Evolutionary conservation across 64 coral and sea anemone species (phyloP), one percentile per base, ranked within the genome.

Genomic region (Astreopora myriophthalma): DNA sequence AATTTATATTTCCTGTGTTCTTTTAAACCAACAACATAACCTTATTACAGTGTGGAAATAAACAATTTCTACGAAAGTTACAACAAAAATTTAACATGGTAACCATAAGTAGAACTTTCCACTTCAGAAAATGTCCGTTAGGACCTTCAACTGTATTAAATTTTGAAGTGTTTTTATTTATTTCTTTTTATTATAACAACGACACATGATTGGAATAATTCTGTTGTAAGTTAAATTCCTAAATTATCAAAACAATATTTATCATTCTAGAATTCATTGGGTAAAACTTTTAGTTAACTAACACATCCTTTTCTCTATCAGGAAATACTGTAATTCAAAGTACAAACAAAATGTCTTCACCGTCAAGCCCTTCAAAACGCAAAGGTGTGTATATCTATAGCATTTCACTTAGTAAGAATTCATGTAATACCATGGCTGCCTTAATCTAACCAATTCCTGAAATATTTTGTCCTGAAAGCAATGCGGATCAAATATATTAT

Each of bases 391-490:
- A 55, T n/a, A n/a, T 17, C 10, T 55, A 55, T 22, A 55, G 16
- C 49, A 55, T 17, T 55, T 55, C 49, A 55, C 49, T 55, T 55
- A 16, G 11, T 55, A 14, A 55, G 49, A 55, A 55, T 55, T 16
- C 16, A 55, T 16, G 49, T 55, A 55, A 17, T 55, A 55, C 11
- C 49, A 55, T 55, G 16, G 49, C 49, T 44, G 1, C 40, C 40
- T 55, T 55, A 55, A 55, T 55, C 49, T 55, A 55, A 55, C 17
- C 71, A 86, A 37, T 86, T 71, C 25, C 71, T 76, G 75, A 55
- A 55, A 55, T 55, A 55, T 22, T 55, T 55, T 55, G 17, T 55
- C 49, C 12, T 55, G 16, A 17, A 55, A 55, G 49, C 49, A 55
- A 55, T 55, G 49, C 16, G 0, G 16, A 55, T 55, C 49, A 55